Base-by-base conservation (phyloP, 2,797 vertebrate genomes). In the Semaprochilodus insignis region DNA sequence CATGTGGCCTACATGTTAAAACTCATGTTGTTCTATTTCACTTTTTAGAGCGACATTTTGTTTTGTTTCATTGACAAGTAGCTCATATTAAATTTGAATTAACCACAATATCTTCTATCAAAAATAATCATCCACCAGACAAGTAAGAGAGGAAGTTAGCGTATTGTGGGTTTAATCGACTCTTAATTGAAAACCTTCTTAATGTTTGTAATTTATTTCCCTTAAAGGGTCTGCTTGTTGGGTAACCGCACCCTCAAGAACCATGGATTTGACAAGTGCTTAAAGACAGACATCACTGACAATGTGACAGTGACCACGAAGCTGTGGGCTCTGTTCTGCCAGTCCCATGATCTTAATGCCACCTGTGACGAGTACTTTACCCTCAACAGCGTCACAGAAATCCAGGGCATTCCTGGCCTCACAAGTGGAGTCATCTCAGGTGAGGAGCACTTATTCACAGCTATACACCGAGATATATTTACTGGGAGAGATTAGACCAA, bases 401-500 rank as follows among this genome's bases (percentile, higher is more conserved):
- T 98, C 69, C 97, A 97, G 91, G 98, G 97, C 71, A 99, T 99
- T 89, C 98, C 97, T 0, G 98, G 98, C 0, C 93, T 98, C 87
- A 93, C 89, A 83, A 98, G 97, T 0, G 92, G 96, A 0, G 95
- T 96, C 87, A 92, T 99, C 72, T 88, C 90, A 90, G 97, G 97
- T 98, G 63, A 88, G 95, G 87, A 19, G 34, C 25, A 21, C 17
- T 62, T 19, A 27, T 11, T 23, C 23, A 25, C n/a, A 23, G n/a
- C 25, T 27, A 10, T 57, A 19, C 27, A 21, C 65, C 10, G n/a
- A 48, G 59, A 71, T 25, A 17, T 54, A 27, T 72, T 54, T 48
- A 51, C 21, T 48, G 11, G 15, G 44, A 4, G 36, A 23, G 60
- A 51, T 70, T 70, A 44, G 1, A 23, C 40, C n/a, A 15, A 67